A percentile compares a stretch with the other conserved stretches of the same genome.
phyloP scores from a whole-genome alignment of 1,140 invertebrate species.

The Scaptodrosophila lebanonensis region DNA sequence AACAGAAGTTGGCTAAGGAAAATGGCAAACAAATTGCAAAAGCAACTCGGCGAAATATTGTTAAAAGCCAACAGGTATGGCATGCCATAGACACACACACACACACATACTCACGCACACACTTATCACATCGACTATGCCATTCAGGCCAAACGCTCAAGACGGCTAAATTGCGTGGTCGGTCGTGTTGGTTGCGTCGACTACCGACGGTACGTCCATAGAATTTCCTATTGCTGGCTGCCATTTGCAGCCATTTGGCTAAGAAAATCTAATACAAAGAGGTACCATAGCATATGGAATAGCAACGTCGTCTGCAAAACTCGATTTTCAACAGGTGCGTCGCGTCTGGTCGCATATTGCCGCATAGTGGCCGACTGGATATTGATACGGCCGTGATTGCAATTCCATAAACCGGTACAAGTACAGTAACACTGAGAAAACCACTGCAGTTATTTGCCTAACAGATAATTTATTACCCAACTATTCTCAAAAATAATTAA shows the following conservation, averaged over 20 bases:
- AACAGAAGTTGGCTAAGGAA: constrained; percentile 61
- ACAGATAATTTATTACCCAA: constrained; percentile 3
- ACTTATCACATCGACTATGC: no score
- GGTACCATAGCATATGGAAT: constrained; percentile 2
- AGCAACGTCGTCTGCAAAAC: constrained; percentile 50
- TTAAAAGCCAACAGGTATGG: constrained; percentile 45
- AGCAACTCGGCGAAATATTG: constrained; percentile 22
- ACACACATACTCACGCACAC: no score
- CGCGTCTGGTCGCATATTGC: constrained; percentile 37
- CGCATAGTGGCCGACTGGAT: constrained; percentile 33
- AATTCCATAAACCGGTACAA: constrained; percentile 47
- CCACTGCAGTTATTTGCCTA: constrained; percentile 9
- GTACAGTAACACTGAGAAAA: constrained; percentile 9
- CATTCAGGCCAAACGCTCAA: neutral
- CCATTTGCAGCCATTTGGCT: constrained; percentile 27
- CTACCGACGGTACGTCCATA: constrained; percentile 12
- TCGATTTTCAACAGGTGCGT: constrained; percentile 69
- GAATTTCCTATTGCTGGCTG: constrained; percentile 47
- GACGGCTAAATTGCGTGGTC: constrained; percentile 27
- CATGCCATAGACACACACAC: constrained; percentile 5
- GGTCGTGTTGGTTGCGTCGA: no score
- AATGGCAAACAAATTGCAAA: constrained; percentile 67
- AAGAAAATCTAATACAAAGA: constrained; percentile 8
- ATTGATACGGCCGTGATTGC: constrained; percentile 22
- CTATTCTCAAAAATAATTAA: neutral